These are phyloP conservation scores for Linyphia triangularis DNA, from an alignment of 2,888 invertebrate species.

Conservation along the genomic window DNA sequence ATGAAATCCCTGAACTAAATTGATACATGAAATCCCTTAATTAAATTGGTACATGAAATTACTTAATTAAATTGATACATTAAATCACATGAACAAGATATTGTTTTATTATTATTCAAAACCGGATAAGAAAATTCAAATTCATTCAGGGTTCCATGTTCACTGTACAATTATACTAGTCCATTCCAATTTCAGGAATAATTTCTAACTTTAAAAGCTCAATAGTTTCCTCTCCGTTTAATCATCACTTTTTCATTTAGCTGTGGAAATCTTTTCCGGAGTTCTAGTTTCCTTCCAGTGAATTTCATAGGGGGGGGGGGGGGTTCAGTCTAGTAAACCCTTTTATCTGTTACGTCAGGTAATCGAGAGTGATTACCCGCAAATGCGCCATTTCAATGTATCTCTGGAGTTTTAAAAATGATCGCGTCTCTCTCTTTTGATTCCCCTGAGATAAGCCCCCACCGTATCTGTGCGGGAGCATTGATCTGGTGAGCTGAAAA, in stretches of 20 bases:
- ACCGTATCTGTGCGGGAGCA: constrained; percentile 48
- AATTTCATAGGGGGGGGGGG: background rate
- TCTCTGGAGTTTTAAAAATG: constrained; percentile 35
- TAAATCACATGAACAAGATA: too few species aligned
- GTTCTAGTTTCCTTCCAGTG: background rate
- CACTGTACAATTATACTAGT: too few species aligned
- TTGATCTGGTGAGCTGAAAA: constrained; percentile 57
- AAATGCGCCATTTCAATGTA: constrained; percentile 23
- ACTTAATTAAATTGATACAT: too few species aligned
- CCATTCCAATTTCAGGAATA: too few species aligned
- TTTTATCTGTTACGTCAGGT: constrained; percentile 30
- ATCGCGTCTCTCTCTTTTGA: constrained; percentile 10
- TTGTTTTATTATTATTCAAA: too few species aligned
- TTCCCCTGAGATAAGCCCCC: constrained; percentile 48
- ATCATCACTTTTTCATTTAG: background rate
- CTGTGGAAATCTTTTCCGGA: background rate
- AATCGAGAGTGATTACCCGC: constrained; percentile 24
- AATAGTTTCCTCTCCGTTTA: background rate
- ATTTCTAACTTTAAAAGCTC: background rate
- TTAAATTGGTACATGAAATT: too few species aligned
- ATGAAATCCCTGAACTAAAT: too few species aligned
- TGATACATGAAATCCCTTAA: too few species aligned
- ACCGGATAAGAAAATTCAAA: too few species aligned
- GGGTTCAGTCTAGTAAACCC: background rate
- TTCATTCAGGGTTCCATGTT: too few species aligned